Base-by-base conservation (phyloP, 1,140 invertebrate genomes). In the Aporrectodea caliginosa region DNA sequence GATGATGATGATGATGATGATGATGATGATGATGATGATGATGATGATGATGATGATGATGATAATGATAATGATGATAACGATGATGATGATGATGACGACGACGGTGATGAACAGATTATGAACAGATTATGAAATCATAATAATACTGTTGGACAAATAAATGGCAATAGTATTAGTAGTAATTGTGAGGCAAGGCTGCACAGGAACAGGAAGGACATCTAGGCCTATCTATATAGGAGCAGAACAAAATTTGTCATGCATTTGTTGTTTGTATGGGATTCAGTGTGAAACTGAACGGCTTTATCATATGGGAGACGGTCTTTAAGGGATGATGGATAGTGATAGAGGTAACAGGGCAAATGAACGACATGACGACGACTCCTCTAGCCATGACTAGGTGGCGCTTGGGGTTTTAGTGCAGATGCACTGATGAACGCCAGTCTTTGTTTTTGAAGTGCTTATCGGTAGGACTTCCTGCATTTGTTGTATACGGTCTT, bases 41-140 rank as follows among this genome's bases (percentile, higher is more conserved):
- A 58, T 58, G 43, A 58, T 58, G 43, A 22, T 58, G 43, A 58
- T 58, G 43, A 58, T 58, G 43, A 58, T 58, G 43, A 58, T 58
- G 43, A 58, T 58, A 22, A 22, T 22, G 43, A 58, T 58, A 22
- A 58, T 58, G 43, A 58, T 58, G 43, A 58, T 58, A 22, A 58
- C 22, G 43, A 58, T 58, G 43, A 58, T 58, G 43, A 58, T 22
- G 43, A 58, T 22, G 43, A 58, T 58, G 43, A 22, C 22, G 43
- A 58, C 22, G 43, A 58, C 22, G 43, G 22, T 58, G 6, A 58
- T 58, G 6, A 6, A 22, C 43, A 22, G 22, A 6, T 22, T 58
- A 12, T 58, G 43, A 58, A 58, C 43, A 12, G 43, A 6, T 22
- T 58, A 58, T 12, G 6, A 58, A 58, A 12, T 58, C 22, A 6